Percentiles rank a stretch among this genome's conserved stretches.
phyloP scores from a whole-genome alignment of 2,113 vertebrate species.

The Chionomys nivalis region DNA sequence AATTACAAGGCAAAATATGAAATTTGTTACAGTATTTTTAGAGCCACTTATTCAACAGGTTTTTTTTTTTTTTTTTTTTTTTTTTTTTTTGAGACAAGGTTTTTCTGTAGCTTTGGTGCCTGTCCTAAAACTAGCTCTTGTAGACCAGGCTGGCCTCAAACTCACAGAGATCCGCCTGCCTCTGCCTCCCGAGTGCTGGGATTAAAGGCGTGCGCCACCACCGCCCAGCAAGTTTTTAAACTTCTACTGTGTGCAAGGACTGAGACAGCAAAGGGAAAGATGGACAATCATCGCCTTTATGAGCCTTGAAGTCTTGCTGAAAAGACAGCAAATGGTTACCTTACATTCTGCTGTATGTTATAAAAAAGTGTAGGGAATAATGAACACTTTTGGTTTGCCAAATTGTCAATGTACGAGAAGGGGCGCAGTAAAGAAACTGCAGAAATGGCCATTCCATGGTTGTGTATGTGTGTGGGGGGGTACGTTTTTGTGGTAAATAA shows the following conservation, averaged over 20 bases:
- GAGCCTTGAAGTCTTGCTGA: not conserved
- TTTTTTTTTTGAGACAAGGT: too few species aligned
- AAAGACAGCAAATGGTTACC: not conserved
- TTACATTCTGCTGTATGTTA: not conserved
- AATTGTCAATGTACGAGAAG: not conserved
- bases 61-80: too few species aligned
- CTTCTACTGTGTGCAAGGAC: not conserved
- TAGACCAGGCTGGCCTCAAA: too few species aligned
- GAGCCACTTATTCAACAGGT: not conserved
- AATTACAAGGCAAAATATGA: constrained; percentile 11
- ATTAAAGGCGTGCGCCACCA: too few species aligned
- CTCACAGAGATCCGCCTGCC: too few species aligned
- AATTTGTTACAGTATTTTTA: not conserved
- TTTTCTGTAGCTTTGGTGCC: too few species aligned
- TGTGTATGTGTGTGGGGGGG: too few species aligned
- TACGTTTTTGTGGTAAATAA: not conserved
- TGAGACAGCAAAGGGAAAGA: not conserved
- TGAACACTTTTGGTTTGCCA: not conserved
- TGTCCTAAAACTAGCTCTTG: too few species aligned
- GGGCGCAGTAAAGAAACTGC: not conserved
- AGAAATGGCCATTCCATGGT: not conserved
- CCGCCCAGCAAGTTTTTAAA: not conserved
- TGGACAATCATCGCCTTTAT: not conserved
- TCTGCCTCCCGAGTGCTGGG: too few species aligned
- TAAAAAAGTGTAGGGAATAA: not conserved